These are phyloP conservation scores for Leptogaster cylindrica DNA, from an alignment of 2,888 invertebrate genomes.

Conservation along the genomic window DNA sequence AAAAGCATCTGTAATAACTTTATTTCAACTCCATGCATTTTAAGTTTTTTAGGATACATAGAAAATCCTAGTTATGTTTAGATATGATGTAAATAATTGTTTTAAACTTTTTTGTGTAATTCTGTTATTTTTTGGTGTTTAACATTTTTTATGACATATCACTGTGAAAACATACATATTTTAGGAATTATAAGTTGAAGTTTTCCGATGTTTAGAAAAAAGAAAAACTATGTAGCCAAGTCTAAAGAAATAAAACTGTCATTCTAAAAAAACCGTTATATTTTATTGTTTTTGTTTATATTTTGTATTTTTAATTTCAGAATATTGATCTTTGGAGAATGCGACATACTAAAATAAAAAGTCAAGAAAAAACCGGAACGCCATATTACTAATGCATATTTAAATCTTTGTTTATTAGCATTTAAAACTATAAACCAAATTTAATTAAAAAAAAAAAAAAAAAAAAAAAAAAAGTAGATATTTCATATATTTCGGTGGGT, in stretches of 20 bases:
- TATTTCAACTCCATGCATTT: not conserved
- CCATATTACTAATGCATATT: too few species aligned
- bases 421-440: too few species aligned
- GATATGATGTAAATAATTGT: constrained; percentile 11
- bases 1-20: constrained; percentile 10
- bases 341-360: too few species aligned
- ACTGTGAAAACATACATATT: constrained; percentile 27
- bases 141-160: constrained; percentile 28
- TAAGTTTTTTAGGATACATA: not conserved
- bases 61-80: not conserved
- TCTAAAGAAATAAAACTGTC: constrained; percentile 38
- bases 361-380: too few species aligned
- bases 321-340: too few species aligned
- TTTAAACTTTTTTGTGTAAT: not conserved
- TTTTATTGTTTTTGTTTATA: not conserved
- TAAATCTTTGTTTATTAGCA: too few species aligned
- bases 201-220: constrained; percentile 24
- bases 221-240: constrained; percentile 38
- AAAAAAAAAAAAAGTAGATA: too few species aligned
- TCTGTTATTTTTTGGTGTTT: constrained; percentile 28
- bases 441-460: too few species aligned
- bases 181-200: constrained; percentile 37
- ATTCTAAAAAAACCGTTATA: constrained; percentile 6
- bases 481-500: too few species aligned
- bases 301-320: not conserved